Base-by-base conservation (phyloP, 2,113 vertebrate species). In the Ptyas mucosa region DNA sequence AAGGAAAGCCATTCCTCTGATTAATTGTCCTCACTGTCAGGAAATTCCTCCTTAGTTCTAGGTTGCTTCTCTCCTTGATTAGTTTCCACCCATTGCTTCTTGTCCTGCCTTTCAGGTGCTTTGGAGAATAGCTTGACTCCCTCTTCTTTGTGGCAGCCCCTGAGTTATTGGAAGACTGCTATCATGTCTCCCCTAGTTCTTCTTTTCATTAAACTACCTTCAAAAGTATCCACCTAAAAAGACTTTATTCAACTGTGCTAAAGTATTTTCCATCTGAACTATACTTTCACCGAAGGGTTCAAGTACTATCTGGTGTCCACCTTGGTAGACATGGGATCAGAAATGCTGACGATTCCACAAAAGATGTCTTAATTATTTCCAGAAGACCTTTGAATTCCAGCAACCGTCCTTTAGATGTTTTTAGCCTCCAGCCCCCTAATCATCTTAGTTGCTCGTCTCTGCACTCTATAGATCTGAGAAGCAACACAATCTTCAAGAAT, bases 351-450 rank as follows among this genome's bases (percentile, higher is more conserved):
- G 23, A 26, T 29, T 46, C 51, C 26, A 58, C 87, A 85, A 95
- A 89, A 95, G 53, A 34, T 54, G 95, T 75, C 86, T 96, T 95
- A 96, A 96, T 95, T 96, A 88, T 91, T 96, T 96, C 96, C 96
- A 95, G 94, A 93, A 94, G 87, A 93, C 39, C 1, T 61, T 61
- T 9, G 94, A 34, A 89, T 90, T 94, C 88, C 23, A 75, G 92
- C 95, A 95, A 96, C 10, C 3, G 1, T 12, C 5, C 58, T 26
- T 29, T 29, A 61, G 11, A 11, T 1, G 24, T 49, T 61, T 61
- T 29, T 61, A 11, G 24, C 58, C 58, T 61, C 26, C 26, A 61
- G 58, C 3, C 3, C 58, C 24, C 24, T 61, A 61, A 61, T 61
- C 58, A 61, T 11, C 58, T 61, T 61, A 11, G 58, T 26, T 26